Percentiles rank a stretch among this genome's conserved stretches.
Conservation (phyloP, 2,113 vertebrate genomes). For the Neoarius graeffei region DNA sequence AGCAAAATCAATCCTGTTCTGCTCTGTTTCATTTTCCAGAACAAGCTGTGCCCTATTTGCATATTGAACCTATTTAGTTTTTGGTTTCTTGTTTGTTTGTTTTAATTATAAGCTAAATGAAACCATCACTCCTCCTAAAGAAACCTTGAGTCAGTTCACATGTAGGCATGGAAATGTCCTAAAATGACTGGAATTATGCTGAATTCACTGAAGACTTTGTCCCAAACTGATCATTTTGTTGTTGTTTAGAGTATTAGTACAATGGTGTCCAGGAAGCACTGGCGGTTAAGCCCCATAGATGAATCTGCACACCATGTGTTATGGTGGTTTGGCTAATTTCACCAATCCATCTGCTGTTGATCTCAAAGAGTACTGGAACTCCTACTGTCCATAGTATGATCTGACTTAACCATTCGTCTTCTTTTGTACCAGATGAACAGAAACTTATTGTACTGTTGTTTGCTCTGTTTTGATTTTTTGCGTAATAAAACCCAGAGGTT, state of each 20-base stretch:
- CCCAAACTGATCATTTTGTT: not conserved
- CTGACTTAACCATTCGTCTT: not conserved
- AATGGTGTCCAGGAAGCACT: constrained; percentile 24
- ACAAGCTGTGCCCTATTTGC: not conserved
- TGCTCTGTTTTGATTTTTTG: not conserved
- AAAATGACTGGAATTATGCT: not conserved
- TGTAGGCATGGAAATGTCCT: not conserved
- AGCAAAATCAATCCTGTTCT: not conserved
- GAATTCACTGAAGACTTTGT: not conserved
- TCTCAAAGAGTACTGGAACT: not conserved
- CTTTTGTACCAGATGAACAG: not conserved
- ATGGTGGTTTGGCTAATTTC: constrained; percentile 14
- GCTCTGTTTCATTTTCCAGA: not conserved
- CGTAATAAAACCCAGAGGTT: not conserved
- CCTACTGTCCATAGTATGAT: not conserved
- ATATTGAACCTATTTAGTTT: not conserved
- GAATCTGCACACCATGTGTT: constrained; percentile 6
- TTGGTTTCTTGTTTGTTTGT: not conserved
- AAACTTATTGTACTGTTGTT: not conserved
- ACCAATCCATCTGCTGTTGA: constrained; percentile 28
- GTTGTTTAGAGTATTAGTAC: constrained; percentile 6
- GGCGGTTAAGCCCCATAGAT: not conserved
- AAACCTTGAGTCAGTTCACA: too few relatives aligned
- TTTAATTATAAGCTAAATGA: constrained; percentile 22
- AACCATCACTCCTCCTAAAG: not conserved